Percentiles rank a stretch among this genome's conserved stretches.
These are phyloP conservation scores for Pseudochaenichthys georgianus DNA, from an alignment of 2,797 vertebrate genomes.

Conservation along the genomic window DNA sequence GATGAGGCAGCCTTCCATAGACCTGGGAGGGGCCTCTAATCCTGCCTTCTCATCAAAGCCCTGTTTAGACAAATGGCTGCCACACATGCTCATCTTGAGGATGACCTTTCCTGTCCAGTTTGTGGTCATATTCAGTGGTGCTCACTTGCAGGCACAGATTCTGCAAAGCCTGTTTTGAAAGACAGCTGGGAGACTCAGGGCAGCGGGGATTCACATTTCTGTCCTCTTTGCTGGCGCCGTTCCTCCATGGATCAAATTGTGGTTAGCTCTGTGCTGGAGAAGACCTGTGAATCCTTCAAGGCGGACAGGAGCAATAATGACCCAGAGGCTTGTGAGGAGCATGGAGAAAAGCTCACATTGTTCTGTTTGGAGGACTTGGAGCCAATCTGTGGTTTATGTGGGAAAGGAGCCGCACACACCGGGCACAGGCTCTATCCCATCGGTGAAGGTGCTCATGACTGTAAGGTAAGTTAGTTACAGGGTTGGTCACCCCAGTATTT, in stretches of 20 bases:
- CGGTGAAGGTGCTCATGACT: slow-evolving; percentile 84
- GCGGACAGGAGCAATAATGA: slow-evolving; percentile 73
- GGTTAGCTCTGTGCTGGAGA: slow-evolving; percentile 76
- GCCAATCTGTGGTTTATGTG: slow-evolving; percentile 82
- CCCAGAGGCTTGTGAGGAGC: slow-evolving; percentile 78
- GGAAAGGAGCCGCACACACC: slow-evolving; percentile 73
- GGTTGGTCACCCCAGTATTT: slow-evolving; percentile 11
- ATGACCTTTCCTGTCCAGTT: slow-evolving; percentile 89
- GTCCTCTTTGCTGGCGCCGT: slow-evolving; percentile 87
- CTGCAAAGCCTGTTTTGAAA: slow-evolving; percentile 88
- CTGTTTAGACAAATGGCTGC: slow-evolving; percentile 74
- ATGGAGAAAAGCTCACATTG: slow-evolving; percentile 80
- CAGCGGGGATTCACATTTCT: slow-evolving; percentile 68
- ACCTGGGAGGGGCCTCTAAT: slow-evolving; percentile 71
- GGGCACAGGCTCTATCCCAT: slow-evolving; percentile 84
- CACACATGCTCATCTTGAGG: slow-evolving; percentile 65
- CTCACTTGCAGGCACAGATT: slow-evolving; percentile 90
- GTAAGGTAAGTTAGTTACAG: slow-evolving; percentile 78
- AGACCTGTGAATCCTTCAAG: slow-evolving; percentile 78
- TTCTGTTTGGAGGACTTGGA: slow-evolving; percentile 87
- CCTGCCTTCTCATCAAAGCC: slow-evolving; percentile 51
- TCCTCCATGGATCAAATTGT: slow-evolving; percentile 81
- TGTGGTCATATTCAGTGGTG: slow-evolving; percentile 89
- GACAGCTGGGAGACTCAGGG: slow-evolving; percentile 82
- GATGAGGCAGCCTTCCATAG: slow-evolving; percentile 49